Percentiles rank a stretch among this genome's conserved stretches.
phyloP scores from a whole-genome alignment of 2,888 invertebrate species.

The Cremastinae sp. region DNA sequence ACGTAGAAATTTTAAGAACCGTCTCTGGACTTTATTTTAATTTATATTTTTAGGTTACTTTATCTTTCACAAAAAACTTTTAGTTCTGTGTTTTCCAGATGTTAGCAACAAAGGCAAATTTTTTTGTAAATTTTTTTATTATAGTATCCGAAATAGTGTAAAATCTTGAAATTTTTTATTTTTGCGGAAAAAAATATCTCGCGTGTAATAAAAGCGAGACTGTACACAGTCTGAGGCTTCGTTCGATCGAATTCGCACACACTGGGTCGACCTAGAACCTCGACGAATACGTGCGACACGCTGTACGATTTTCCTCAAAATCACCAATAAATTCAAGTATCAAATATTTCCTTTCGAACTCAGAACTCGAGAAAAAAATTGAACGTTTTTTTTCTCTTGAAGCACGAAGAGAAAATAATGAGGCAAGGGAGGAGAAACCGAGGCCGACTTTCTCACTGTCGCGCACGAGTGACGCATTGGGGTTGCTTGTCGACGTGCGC shows the following conservation, averaged over 20 bases:
- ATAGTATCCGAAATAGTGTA: too few species aligned
- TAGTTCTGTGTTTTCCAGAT: too few species aligned
- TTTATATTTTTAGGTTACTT: neutral
- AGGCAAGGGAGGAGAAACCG: conserved; percentile 17
- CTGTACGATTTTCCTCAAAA: neutral
- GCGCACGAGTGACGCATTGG: conserved; percentile 63
- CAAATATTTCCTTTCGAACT: neutral
- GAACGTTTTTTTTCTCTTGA: neutral
- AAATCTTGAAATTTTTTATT: too few species aligned
- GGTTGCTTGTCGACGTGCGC: conserved; percentile 68
- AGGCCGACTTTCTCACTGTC: conserved; percentile 64
- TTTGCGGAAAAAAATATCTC: neutral
- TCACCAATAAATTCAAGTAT: neutral
- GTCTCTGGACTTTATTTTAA: neutral
- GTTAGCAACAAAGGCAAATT: too few species aligned
- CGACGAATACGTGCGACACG: neutral
- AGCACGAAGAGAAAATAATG: conserved; percentile 19
- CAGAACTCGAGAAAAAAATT: neutral
- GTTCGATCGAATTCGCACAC: conserved; percentile 44
- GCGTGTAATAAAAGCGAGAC: neutral
- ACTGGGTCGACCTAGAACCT: conserved; percentile 15
- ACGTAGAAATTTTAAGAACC: conserved; percentile 18
- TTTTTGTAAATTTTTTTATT: neutral
- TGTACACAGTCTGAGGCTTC: conserved; percentile 35
- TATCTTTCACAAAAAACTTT: too few species aligned